Evolutionary conservation across 2,797 vertebrate genomes (phyloP), one percentile per base, ranked within the genome.

Genomic region (Acrossocheilus wenchowensis): DNA sequence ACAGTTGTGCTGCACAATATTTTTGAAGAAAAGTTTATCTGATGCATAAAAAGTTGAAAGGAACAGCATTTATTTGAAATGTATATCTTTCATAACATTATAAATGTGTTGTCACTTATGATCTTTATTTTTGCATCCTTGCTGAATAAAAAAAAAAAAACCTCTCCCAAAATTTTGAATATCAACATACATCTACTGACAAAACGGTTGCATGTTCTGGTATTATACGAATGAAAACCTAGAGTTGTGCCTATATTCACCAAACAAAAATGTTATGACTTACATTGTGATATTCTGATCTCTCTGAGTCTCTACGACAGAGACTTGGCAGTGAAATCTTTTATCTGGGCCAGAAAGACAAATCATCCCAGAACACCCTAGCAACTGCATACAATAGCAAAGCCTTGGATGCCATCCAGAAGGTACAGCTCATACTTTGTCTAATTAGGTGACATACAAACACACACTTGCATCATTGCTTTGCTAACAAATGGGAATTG

Each of bases 401-500:
- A 82, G 11, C 66, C 48, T 54, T 54, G 21, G 45, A 39, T n/a
- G n/a, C 30, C 50, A 41, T 54, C 23, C 66, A 82, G 23, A 41
- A 72, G 77, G 36, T 6, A 41, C 36, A 41, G 39, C 54, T 62
- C 77, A 62, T 62, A 43, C 43, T 15, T 41, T 12, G 21, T 79
- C 77, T 9, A 62, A 79, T 62, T 62, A 62, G 36, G 54, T 41
- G 77, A 62, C 77, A 79, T 54, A n/a, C 7, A 79, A 54, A 78
- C 54, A 78, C 34, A n/a, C 34, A 78, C 52, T 60, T 60, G 75
- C 52, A 54, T 41, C 52, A 26, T 68, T 81, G n/a, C 41, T 50
- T 74, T 34, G 19, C 81, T 73, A 83, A 69, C 83, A 78, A 34
- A 84, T 41, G 26, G 60, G 60, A 74, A 77, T 68, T 39, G 26